Evolutionary conservation across 2,888 invertebrate genomes (phyloP).

Genomic region (Melolontha melolontha): DNA sequence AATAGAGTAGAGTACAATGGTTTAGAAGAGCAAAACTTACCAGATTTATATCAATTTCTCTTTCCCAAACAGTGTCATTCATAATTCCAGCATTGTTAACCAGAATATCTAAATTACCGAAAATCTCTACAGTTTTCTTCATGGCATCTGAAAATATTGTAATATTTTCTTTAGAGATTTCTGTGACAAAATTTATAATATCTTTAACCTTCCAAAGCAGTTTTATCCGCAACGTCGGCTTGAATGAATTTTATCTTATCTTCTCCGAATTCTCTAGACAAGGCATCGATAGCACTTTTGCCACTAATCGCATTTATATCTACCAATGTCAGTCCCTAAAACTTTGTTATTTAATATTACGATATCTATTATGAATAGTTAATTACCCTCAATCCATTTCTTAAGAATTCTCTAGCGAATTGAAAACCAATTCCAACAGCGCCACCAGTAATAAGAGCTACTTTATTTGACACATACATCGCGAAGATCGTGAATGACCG

Average conservation of each 20-base stretch:
- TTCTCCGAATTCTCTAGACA: constrained; percentile 32
- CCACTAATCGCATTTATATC: constrained; percentile 42
- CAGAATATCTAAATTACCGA: constrained; percentile 37
- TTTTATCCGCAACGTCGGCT: constrained; percentile 44
- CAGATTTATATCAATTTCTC: constrained; percentile 36
- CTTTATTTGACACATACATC: constrained; percentile 39
- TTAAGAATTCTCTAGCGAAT: constrained; percentile 62
- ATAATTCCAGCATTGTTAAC: constrained; percentile 41
- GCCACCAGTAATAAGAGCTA: constrained; percentile 64
- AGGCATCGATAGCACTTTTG: constrained; percentile 30
- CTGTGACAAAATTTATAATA: neutral
- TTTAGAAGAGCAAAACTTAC: constrained; percentile 17
- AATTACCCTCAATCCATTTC: constrained; percentile 55
- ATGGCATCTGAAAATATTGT: constrained; percentile 30
- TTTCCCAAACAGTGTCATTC: constrained; percentile 39
- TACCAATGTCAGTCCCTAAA: constrained; percentile 43
- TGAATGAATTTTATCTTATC: constrained; percentile 38
- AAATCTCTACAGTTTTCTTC: constrained; percentile 37
- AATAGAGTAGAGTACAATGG: too few relatives aligned
- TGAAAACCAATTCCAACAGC: constrained; percentile 66
- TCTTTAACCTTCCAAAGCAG: constrained; percentile 44
- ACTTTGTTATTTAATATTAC: constrained; percentile 4
- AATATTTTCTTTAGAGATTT: neutral
- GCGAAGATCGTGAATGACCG: too few relatives aligned
- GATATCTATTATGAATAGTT: neutral